phyloP scores from a whole-genome alignment of 2,797 vertebrate genomes.

The Echeneis naucrates region DNA sequence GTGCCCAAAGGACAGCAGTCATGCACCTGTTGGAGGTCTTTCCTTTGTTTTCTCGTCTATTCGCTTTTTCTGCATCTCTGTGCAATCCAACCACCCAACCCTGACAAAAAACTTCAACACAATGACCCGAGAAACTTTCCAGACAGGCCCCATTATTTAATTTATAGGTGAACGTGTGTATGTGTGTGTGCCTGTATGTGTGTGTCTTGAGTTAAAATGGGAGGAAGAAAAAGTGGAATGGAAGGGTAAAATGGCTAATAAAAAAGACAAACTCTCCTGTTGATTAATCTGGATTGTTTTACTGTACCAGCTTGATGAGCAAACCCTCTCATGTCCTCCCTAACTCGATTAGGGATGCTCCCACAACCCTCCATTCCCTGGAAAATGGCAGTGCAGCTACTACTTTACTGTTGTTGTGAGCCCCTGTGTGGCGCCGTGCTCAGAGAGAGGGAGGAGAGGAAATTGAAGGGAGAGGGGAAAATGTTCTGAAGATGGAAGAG shows the following conservation, averaged over 20 bases:
- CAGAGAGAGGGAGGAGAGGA: constrained; percentile 38
- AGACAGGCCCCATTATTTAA: constrained; percentile 40
- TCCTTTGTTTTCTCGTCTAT: constrained; percentile 57
- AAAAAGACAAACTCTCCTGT: constrained; percentile 73
- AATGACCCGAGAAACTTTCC: constrained; percentile 68
- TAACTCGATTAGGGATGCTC: constrained; percentile 81
- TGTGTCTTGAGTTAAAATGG: constrained; percentile 30
- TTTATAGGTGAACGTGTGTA: constrained; percentile 45
- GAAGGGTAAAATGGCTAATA: constrained; percentile 65
- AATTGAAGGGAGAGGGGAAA: constrained; percentile 23
- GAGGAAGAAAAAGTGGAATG: constrained; percentile 35
- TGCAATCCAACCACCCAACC: constrained; percentile 50
- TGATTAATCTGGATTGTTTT: constrained; percentile 75
- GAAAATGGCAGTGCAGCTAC: constrained; percentile 50
- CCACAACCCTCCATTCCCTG: constrained; percentile 66
- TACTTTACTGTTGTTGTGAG: constrained; percentile 49
- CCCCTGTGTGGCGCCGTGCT: constrained; percentile 72
- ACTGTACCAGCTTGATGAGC: constrained; percentile 79
- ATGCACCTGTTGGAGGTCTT: constrained; percentile 74
- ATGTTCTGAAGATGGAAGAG: constrained; percentile 34
- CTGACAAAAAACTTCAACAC: constrained; percentile 68
- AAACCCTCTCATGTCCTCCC: constrained; percentile 81
- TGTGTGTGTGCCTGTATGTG: constrained; percentile 28
- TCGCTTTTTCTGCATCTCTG: constrained; percentile 35
- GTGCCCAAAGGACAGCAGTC: constrained; percentile 68